Conservation (phyloP, 2,113 vertebrate genomes). For the Entosphenus tridentatus region DNA sequence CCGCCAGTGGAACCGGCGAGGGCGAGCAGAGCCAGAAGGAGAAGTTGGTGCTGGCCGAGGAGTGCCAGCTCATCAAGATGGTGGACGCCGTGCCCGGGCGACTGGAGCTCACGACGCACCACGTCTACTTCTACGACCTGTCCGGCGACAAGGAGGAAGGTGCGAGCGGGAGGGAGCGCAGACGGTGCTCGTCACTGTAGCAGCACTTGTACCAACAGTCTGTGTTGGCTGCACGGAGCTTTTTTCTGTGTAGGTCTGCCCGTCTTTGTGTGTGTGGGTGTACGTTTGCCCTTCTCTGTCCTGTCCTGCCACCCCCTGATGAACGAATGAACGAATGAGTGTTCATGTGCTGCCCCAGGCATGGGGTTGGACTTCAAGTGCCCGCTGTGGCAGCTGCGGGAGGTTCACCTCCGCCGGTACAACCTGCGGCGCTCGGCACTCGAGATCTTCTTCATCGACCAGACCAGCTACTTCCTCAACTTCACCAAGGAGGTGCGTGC, state of each 20-base stretch:
- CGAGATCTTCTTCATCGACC: conserved; percentile 92
- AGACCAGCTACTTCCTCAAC: conserved; percentile 93
- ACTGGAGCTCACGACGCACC: conserved; percentile 74
- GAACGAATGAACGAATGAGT: no score
- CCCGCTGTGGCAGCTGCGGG: conserved; percentile 59
- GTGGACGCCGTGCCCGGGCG: conserved; percentile 54
- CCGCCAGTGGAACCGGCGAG: conserved; percentile 37
- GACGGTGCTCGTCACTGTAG: no score
- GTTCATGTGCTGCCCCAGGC: conserved; percentile 21
- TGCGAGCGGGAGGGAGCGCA: background rate
- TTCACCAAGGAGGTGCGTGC: conserved; percentile 52
- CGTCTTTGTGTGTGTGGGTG: no score
- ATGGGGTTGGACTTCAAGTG: conserved; percentile 79
- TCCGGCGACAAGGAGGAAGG: conserved; percentile 57
- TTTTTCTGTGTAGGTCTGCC: no score
- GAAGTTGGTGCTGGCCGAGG: conserved; percentile 70
- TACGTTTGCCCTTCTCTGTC: no score
- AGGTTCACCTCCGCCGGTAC: conserved; percentile 77
- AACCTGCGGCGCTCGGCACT: conserved; percentile 78
- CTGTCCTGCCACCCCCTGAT: no score
- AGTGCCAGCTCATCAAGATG: conserved; percentile 82
- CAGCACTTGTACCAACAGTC: no score
- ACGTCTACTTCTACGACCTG: conserved; percentile 76
- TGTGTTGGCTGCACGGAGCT: no score
- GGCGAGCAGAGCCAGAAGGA: conserved; percentile 57